These are phyloP conservation scores for Panthera leo DNA, from an alignment of 2,113 vertebrate genomes.

Conservation along the genomic window DNA sequence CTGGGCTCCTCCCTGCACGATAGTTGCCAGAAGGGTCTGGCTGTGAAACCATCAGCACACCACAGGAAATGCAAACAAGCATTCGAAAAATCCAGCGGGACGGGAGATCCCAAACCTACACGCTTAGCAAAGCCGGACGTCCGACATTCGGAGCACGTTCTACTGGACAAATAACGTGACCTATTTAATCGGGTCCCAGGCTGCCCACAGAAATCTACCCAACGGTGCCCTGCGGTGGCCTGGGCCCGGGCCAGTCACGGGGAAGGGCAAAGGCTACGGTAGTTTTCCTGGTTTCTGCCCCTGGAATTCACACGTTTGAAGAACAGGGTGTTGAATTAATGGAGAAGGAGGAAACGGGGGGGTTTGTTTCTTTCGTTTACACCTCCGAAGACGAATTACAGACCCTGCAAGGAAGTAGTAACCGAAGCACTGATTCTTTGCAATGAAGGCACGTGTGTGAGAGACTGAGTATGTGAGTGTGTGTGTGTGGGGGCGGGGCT, in stretches of 20 bases:
- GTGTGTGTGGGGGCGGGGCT: accelerated
- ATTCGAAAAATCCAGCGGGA: not conserved
- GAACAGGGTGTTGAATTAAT: not conserved
- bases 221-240: not conserved
- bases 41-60: not conserved
- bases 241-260: accelerated
- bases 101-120: not conserved
- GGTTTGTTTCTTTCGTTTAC: not conserved
- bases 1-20: accelerated
- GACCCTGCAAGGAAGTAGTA: not conserved
- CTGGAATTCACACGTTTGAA: not conserved
- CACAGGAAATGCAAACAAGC: not conserved
- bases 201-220: not conserved
- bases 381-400: not conserved
- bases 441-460: too few species aligned
- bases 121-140: not conserved
- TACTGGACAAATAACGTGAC: not conserved
- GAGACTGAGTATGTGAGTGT: not conserved
- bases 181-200: too few species aligned
- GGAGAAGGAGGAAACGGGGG: not conserved
- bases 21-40: not conserved
- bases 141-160: not conserved
- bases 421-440: not conserved
- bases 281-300: not conserved
- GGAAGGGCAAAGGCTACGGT: not conserved